Evolutionary conservation across 64 coral and sea anemone species (phyloP).

Genomic region (Pocillopora damicornis): DNA sequence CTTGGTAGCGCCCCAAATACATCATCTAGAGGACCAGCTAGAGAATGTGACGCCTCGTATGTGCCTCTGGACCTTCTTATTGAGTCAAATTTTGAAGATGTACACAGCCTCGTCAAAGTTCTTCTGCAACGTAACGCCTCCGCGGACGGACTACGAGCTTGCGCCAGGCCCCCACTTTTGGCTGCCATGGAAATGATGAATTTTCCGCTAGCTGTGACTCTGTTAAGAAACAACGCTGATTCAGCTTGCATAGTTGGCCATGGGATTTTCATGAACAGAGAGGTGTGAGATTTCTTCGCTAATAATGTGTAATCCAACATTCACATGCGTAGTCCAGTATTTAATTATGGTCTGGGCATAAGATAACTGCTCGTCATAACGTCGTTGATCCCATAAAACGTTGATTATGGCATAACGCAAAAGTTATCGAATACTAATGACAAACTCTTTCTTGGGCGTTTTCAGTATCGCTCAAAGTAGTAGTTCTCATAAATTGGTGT

Average conservation of each 20-base stretch:
- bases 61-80: conserved; percentile 44
- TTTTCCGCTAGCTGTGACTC: conserved; percentile 6
- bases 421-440: no score
- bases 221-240: conserved; percentile 32
- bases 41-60: conserved; percentile 15
- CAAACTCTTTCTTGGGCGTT: no score
- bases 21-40: not conserved
- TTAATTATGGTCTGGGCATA: no score
- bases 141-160: conserved; percentile 7
- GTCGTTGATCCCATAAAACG: no score
- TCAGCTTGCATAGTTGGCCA: conserved; percentile 16
- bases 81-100: not conserved
- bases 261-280: conserved; percentile 33
- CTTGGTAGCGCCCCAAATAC: not conserved
- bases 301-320: not conserved
- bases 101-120: conserved; percentile 1
- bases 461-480: not conserved
- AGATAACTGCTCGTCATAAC: no score
- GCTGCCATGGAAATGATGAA: conserved; percentile 5
- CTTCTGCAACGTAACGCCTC: not conserved
- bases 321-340: no score
- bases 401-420: no score
- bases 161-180: conserved; percentile 1
- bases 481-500: not conserved
- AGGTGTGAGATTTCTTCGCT: not conserved